These are phyloP conservation scores for Oreocharis arfaki DNA, from an alignment of 2,113 vertebrate species.

Conservation along the genomic window DNA sequence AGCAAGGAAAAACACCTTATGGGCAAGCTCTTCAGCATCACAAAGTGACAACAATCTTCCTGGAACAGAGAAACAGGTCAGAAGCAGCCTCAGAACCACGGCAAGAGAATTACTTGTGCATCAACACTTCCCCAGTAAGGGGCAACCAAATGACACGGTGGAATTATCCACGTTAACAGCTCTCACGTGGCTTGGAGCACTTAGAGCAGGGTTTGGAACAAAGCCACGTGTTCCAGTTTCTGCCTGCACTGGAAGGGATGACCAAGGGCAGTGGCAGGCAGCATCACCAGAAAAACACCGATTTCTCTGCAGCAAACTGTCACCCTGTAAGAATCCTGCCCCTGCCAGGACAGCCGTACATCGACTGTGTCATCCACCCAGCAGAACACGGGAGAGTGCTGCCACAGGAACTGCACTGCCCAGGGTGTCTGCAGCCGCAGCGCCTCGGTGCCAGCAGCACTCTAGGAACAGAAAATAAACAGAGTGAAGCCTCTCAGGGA, in stretches of 20 bases:
- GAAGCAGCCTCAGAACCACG: accelerated
- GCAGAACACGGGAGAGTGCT: neutral
- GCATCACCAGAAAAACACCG: neutral
- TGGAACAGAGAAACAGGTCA: neutral
- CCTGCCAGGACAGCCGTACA: accelerated
- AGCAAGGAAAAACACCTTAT: neutral
- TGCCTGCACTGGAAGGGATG: neutral
- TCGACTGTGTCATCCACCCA: accelerated
- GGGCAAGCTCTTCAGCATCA: neutral
- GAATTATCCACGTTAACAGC: neutral
- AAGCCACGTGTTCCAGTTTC: neutral
- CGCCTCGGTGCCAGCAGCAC: neutral
- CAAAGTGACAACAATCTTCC: neutral
- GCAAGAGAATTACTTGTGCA: neutral
- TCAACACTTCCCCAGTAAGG: accelerated
- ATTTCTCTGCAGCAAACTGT: neutral
- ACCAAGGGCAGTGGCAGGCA: neutral
- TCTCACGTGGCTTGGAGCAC: neutral
- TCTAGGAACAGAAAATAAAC: neutral
- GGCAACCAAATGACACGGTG: accelerated
- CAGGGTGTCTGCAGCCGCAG: neutral
- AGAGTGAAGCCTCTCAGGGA: neutral
- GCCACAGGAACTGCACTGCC: neutral
- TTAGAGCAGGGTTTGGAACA: neutral
- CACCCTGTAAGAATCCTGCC: neutral